These are phyloP conservation scores for Syrphus vitripennis DNA, from an alignment of 2,888 invertebrate species.

Conservation along the genomic window DNA sequence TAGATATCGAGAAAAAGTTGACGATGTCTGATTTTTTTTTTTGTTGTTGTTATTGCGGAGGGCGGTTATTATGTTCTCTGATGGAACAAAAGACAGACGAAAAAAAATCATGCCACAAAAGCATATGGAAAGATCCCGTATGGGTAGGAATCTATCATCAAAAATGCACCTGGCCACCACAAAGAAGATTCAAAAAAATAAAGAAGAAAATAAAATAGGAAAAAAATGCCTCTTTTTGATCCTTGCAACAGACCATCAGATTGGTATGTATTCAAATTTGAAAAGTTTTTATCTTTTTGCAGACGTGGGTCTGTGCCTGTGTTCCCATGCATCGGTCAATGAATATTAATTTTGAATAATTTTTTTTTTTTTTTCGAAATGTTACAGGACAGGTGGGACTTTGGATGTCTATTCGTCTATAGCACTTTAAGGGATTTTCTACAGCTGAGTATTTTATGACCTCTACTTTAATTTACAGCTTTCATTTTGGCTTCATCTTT, in stretches of 20 bases:
- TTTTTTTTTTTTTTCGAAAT: no score
- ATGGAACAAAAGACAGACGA: conserved; percentile 23
- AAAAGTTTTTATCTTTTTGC: conserved; percentile 31
- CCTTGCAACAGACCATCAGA: not conserved
- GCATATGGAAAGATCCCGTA: conserved; percentile 29
- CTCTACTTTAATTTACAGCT: no score
- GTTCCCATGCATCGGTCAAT: conserved; percentile 44
- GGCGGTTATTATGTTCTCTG: not conserved
- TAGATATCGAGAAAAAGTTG: conserved; percentile 55
- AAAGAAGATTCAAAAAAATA: not conserved
- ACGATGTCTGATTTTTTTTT: conserved; percentile 31
- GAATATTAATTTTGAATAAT: conserved; percentile 61
- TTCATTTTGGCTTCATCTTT: no score
- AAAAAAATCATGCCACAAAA: conserved; percentile 35
- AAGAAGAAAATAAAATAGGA: not conserved
- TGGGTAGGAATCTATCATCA: conserved; percentile 60
- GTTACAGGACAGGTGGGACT: not conserved
- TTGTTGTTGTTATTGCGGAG: not conserved
- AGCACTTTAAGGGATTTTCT: not conserved
- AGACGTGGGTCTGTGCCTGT: conserved; percentile 3
- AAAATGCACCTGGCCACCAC: conserved; percentile 59
- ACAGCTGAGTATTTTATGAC: no score
- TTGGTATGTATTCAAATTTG: conserved; percentile 44
- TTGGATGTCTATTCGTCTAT: not conserved
- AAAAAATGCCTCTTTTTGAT: not conserved